Base-by-base conservation (phyloP, 2,113 vertebrate genomes). In the Shinisaurus crocodilurus region DNA sequence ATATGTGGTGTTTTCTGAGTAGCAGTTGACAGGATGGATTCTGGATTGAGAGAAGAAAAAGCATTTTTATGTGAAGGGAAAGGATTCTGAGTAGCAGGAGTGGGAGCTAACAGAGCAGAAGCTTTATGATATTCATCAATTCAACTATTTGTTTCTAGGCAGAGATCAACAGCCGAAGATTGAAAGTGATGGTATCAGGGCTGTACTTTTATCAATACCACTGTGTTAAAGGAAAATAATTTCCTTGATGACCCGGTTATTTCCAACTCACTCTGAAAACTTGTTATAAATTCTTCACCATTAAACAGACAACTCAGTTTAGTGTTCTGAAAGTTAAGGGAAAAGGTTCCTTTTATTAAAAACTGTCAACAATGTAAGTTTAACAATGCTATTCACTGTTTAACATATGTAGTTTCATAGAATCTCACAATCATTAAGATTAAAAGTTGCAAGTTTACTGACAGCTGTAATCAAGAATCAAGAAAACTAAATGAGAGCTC, bases 1-100 rank as follows among this genome's bases (percentile, higher is more conserved):
- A 63, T 76, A 48, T 63, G 57, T 5, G 12, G 20, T 72, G 18
- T 50, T 90, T 80, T 85, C 63, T 12, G 40, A 89, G 80, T 48
- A 60, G 29, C 67, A 83, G 60, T 88, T 76, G 10, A 45, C 82
- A 0, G 0, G 43, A 75, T 0, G 5, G 3, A 4, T 90, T 90
- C 29, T 32, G 29, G 92, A 93, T 5, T 32, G 34, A 34, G 29
- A n/a, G 25, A 69, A 45, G 16, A 32, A 65, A 63, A 23, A 74
- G 45, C 37, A 18, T 63, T 89, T 77, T 50, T 54, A 34, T 91
- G 29, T 9, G 20, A 72, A 82, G 70, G 32, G 89, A 74, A 60
- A 29, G 43, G 37, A 20, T 90, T 89, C 50, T 57, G 13, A 79
- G 67, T 1, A 18, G 29, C 15, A 9, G 86, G 57, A 50, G 82